Evolutionary conservation across 2,113 vertebrate species (phyloP), one percentile per base, ranked within the genome.

Genomic region (Burhinus oedicnemus): DNA sequence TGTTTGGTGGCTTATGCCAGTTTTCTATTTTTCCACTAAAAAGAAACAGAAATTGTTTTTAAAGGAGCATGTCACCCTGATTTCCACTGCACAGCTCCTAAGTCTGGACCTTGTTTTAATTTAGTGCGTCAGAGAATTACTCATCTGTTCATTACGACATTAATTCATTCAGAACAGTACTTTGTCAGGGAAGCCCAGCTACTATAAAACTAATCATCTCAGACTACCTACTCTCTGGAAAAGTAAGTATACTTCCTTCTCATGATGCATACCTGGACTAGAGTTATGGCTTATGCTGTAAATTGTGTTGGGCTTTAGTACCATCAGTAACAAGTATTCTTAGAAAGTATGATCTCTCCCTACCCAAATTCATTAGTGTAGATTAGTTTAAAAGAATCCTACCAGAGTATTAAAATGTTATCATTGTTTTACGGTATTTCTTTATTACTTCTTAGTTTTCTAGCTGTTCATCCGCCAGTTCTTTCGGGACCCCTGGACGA

Each of bases 41-140:
- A 95, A 71, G 22, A 66, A 78, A 38, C 71, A 91, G 30, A 74
- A 93, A 60, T 83, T 87, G 32, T 80, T 95, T 88, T 90, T 62
- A 74, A 92, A 90, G 36, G 25, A 75, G 12, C 11, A 9, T 83
- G 29, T 80, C 70, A 79, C 29, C 34, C 62, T 42, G 62, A 79
- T 15, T 60, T n/a, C n/a, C 19, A 55, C 54, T 57, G 49, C 25
- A 60, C 71, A 68, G 47, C 32, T 90, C 68, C 60, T 94, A 90
- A 90, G 94, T 89, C 61, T 0, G 0, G 29, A 88, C 27, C 70
- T 72, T 72, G 17, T 86, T 90, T 92, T 92, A 90, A 90, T 90
- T 90, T 64, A 89, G 32, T 40, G 22, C 89, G 89, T 83, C 83
- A 90, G 80, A 92, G 90, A 90, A 86, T 72, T 22, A 69, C 81